Percentiles rank a stretch among this genome's conserved stretches.
phyloP scores from a whole-genome alignment of 2,888 invertebrate genomes.

The Temnothorax unifasciatus region DNA sequence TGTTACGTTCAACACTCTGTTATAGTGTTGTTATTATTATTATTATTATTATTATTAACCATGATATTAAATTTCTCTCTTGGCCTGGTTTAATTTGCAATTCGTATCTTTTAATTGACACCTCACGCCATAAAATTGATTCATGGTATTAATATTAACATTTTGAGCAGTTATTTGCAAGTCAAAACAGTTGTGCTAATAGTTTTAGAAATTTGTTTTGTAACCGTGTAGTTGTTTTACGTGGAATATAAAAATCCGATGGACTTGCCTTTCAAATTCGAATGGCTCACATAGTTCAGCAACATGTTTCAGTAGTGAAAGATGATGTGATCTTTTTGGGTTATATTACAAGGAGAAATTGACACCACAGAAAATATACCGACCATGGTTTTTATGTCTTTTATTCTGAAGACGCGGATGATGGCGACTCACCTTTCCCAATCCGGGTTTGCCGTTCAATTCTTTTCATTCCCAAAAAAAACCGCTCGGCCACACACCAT shows the following conservation, averaged over 20 bases:
- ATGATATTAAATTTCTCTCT: slow-evolving; percentile 14
- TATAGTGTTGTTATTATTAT: slow-evolving; percentile 16
- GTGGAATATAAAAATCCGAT: background rate
- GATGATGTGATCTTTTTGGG: background rate
- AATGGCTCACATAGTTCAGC: slow-evolving; percentile 5
- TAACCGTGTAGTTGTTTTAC: background rate
- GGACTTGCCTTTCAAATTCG: background rate
- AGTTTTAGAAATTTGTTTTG: background rate
- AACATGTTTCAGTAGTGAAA: background rate
- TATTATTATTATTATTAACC: background rate
- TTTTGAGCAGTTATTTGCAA: slow-evolving; percentile 28
- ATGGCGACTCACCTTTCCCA: slow-evolving; percentile 73
- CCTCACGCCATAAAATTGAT: slow-evolving; percentile 13
- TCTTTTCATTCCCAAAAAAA: slow-evolving; percentile 76
- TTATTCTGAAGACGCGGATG: slow-evolving; percentile 55
- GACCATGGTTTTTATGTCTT: slow-evolving; percentile 62
- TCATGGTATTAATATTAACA: slow-evolving; percentile 1
- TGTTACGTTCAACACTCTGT: background rate
- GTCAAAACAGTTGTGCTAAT: slow-evolving; percentile 3
- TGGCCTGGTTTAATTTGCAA: slow-evolving; percentile 20
- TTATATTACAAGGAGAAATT: background rate
- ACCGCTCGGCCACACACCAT: slow-evolving; percentile 72
- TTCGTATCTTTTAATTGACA: background rate
- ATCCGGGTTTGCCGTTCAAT: slow-evolving; percentile 70
- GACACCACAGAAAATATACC: background rate